Percentiles rank a stretch among this genome's conserved stretches.
phyloP scores from a whole-genome alignment of 1,140 invertebrate species.

The Oppia nitens region DNA sequence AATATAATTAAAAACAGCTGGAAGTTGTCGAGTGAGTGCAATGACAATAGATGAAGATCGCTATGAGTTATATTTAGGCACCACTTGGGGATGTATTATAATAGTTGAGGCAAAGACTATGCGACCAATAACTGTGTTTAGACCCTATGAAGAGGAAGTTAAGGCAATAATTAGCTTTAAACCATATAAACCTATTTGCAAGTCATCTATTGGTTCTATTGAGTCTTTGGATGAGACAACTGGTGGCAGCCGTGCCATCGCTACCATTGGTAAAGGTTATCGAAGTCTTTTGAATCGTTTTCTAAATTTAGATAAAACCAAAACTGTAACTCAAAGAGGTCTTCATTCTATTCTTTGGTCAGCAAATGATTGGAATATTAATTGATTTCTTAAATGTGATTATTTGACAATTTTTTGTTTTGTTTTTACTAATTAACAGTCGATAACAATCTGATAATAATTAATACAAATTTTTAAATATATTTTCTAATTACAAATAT shows the following conservation, averaged over 20 bases:
- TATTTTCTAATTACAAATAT: too few relatives aligned
- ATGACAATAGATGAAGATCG: conserved; percentile 44
- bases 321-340: conserved; percentile 6
- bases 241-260: conserved; percentile 33
- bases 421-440: too few relatives aligned
- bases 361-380: not conserved
- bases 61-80: conserved; percentile 59
- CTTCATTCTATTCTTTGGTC: not conserved
- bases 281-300: conserved; percentile 47
- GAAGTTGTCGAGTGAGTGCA: conserved; percentile 47
- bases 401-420: too few relatives aligned
- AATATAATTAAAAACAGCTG: conserved; percentile 18
- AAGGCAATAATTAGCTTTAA: conserved; percentile 29
- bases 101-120: conserved; percentile 60
- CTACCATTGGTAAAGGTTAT: conserved; percentile 65
- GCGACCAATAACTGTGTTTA: conserved; percentile 68
- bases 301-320: conserved; percentile 19
- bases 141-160: conserved; percentile 72
- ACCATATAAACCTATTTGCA: not conserved
- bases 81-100: conserved; percentile 76
- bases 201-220: conserved; percentile 18
- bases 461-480: too few relatives aligned
- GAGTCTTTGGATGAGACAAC: not conserved
- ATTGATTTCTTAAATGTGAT: not conserved
- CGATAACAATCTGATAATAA: too few relatives aligned